phyloP scores from a whole-genome alignment of 2,113 vertebrate species.

The Callaeas wilsoni region DNA sequence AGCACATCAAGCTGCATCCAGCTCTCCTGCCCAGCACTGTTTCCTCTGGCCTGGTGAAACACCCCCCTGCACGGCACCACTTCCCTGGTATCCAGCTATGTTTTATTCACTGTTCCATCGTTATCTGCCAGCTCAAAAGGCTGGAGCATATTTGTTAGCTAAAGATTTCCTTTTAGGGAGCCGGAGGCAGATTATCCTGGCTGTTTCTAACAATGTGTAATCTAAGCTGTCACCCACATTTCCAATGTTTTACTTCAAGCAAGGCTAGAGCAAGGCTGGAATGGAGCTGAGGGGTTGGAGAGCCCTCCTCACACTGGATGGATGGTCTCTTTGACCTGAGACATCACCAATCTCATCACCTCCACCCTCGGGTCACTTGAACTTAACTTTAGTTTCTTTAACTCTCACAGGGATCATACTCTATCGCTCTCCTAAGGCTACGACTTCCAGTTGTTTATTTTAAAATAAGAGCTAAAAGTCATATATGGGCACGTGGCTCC shows the following conservation, averaged over 20 bases:
- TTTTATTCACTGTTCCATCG: background rate
- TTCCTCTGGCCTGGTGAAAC: background rate
- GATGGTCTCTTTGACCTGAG: background rate
- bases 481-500: background rate
- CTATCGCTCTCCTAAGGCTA: background rate
- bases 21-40: background rate
- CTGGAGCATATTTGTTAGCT: background rate
- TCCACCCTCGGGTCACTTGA: background rate
- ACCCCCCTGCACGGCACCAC: background rate
- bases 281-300: background rate
- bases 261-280: background rate
- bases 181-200: background rate
- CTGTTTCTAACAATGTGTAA: constrained; percentile 1
- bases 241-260: background rate
- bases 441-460: background rate
- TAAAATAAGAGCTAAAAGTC: background rate
- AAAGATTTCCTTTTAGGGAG: constrained; percentile 46
- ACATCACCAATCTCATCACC: background rate
- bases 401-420: background rate
- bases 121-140: constrained; percentile 33
- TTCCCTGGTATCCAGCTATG: background rate
- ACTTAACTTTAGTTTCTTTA: background rate
- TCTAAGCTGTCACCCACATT: constrained; percentile 36
- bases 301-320: background rate
- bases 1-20: too few species aligned